Evolutionary conservation across 2,113 vertebrate genomes (phyloP).

Genomic region (Syngnathus floridae): DNA sequence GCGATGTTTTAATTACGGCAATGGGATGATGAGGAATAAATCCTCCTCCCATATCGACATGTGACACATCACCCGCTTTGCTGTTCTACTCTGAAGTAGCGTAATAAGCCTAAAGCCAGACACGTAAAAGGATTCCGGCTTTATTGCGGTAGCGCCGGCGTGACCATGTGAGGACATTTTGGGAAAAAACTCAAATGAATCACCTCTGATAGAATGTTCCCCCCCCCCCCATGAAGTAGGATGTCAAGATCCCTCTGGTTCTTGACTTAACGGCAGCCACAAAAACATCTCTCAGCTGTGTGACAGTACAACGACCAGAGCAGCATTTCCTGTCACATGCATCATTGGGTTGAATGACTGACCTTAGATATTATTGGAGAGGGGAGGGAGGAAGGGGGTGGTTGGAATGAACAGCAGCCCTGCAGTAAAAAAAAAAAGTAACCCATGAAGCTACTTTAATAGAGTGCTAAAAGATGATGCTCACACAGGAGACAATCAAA

Average conservation of each 20-base stretch:
- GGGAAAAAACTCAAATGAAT: slow-evolving; percentile 32
- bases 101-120: slow-evolving; percentile 10
- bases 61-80: no score
- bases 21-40: slow-evolving; percentile 25
- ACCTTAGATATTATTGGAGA: slow-evolving; percentile 23
- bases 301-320: background rate
- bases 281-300: slow-evolving; percentile 12
- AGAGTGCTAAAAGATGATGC: slow-evolving; percentile 10
- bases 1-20: slow-evolving; percentile 13
- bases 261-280: background rate
- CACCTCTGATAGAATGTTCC: slow-evolving; percentile 27
- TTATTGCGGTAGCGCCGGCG: no score
- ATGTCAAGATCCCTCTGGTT: slow-evolving; percentile 19
- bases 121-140: background rate
- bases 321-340: slow-evolving; percentile 12
- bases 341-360: slow-evolving; percentile 6
- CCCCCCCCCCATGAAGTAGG: background rate
- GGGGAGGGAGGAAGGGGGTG: background rate
- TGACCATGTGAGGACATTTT: slow-evolving; percentile 5
- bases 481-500: slow-evolving; percentile 29
- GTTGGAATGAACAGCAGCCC: background rate
- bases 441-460: slow-evolving; percentile 43
- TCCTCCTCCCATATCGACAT: slow-evolving; percentile 5
- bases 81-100: no score
- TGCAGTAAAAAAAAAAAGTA: slow-evolving; percentile 33